Base-by-base conservation (phyloP, 2,888 invertebrate species). In the Apodemia hepburni region DNA sequence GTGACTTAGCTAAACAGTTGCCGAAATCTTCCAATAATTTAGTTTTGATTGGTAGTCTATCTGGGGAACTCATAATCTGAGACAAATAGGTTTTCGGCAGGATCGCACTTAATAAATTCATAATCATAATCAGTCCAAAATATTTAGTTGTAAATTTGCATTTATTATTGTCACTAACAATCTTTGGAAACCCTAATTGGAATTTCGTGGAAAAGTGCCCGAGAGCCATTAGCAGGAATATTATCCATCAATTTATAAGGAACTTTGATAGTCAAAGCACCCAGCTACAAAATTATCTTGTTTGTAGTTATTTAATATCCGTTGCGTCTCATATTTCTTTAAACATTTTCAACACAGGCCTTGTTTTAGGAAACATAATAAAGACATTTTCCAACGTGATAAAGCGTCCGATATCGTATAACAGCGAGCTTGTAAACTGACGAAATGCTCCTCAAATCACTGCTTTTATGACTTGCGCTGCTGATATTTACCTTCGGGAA, bases 351-450 rank as follows among this genome's bases (percentile, higher is more conserved):
- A 60, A 47, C 45, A 17, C 22, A 27, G 69, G 70, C 70, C 73
- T 74, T 75, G 72, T 79, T 79, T 75, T 69, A 67, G 72, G 67
- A 67, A 74, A 72, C 69, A 78, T 82, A 80, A 83, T 81, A 82
- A 77, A 84, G 81, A 78, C 79, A 79, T 84, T 83, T 82, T 81
- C 76, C 78, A 80, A 76, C 74, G 77, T 74, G 81, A 82, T 80
- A 83, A 80, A 82, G 77, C 80, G 80, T 81, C 81, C 82, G 78
- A 84, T 84, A 85, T 84, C 84, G 82, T 84, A 85, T 85, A 85
- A 85, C 79, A 75, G 77, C 75, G 76, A 75, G 83, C 81, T 82
- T 85, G 82, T 83, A 84, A 85, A 84, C 80, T 82, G 80, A 81
- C 75, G 79, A 77, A 84, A 80, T 77, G 80, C 79, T 83, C 76